Percentiles rank a stretch among this genome's conserved stretches.
These are phyloP conservation scores for Dissostichus mawsoni DNA, from an alignment of 2,113 vertebrate genomes.

Conservation along the genomic window DNA sequence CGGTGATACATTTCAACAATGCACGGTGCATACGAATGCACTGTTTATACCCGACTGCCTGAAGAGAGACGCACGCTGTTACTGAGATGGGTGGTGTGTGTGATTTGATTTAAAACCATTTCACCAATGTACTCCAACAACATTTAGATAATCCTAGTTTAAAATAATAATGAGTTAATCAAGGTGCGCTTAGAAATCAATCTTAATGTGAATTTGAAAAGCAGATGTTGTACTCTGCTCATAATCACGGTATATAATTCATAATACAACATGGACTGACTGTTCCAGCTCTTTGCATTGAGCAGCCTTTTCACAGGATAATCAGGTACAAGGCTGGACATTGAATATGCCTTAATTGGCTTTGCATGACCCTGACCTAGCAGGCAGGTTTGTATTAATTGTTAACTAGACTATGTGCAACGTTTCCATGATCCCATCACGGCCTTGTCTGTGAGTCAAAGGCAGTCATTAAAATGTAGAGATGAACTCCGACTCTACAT, in stretches of 20 bases:
- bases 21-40: no score
- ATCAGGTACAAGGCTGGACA: constrained; percentile 6
- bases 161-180: background rate
- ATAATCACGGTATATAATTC: background rate
- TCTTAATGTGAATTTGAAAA: background rate
- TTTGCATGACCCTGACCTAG: constrained; percentile 31
- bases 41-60: no score
- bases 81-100: no score
- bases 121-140: no score
- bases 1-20: no score
- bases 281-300: background rate
- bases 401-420: constrained; percentile 25
- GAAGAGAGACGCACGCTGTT: no score
- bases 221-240: background rate
- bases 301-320: background rate
- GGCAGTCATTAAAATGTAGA: constrained; percentile 33
- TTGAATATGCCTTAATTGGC: constrained; percentile 22
- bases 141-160: background rate
- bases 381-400: constrained; percentile 40
- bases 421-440: constrained; percentile 18
- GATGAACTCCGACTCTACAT: constrained; percentile 1
- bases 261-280: background rate
- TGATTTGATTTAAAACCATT: no score
- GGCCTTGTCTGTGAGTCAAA: constrained; percentile 19
- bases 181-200: background rate